Percentiles rank a stretch among this genome's conserved stretches.
Evolutionary conservation across 2,797 vertebrate species (phyloP).

Genomic region (Carduelis carduelis): DNA sequence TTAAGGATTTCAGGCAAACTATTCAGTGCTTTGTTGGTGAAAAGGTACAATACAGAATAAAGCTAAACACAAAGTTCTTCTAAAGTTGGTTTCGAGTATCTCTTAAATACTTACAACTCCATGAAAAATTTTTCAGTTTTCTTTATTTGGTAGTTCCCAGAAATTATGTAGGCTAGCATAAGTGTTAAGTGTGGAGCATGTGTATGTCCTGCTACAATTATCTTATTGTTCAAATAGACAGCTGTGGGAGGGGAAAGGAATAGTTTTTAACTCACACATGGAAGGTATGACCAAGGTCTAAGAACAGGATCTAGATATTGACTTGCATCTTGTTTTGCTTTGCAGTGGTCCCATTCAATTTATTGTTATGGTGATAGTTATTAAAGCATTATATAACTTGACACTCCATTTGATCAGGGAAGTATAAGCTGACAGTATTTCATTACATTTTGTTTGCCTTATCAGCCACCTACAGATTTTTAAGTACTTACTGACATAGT

Average conservation of each 20-base stretch:
- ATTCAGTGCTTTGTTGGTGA: background rate
- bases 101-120: background rate
- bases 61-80: background rate
- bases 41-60: background rate
- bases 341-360: background rate
- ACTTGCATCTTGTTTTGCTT: background rate
- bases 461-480: background rate
- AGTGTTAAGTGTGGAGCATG: background rate
- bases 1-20: background rate
- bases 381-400: background rate
- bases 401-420: background rate
- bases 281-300: background rate
- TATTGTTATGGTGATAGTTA: background rate
- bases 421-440: background rate
- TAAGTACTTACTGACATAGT: background rate
- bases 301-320: background rate
- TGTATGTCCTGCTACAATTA: background rate
- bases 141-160: background rate
- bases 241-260: fast-evolving
- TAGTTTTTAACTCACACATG: background rate
- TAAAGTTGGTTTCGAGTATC: background rate
- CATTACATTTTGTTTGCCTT: background rate
- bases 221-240: background rate
- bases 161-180: background rate
- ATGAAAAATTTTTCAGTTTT: background rate